phyloP scores from a whole-genome alignment of 2,888 invertebrate genomes.

The Callimorpha dominula region DNA sequence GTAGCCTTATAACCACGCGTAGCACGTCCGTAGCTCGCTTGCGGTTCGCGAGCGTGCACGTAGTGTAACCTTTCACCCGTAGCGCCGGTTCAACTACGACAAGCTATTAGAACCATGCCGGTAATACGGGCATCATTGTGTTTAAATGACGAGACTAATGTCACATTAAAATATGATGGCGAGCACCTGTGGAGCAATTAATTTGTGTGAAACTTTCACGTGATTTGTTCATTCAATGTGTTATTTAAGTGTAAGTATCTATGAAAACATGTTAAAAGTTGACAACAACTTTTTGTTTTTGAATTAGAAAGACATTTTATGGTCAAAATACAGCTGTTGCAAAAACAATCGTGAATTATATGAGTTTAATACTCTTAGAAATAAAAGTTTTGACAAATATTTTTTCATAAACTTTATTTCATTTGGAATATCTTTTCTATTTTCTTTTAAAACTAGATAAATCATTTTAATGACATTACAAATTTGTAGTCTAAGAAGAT shows the following conservation, averaged over 20 bases:
- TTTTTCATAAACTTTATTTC: neutral
- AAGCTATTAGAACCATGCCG: constrained; percentile 73
- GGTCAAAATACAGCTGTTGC: constrained; percentile 1
- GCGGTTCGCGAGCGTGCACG: constrained; percentile 60
- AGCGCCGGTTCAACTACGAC: constrained; percentile 58
- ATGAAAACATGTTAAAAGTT: constrained; percentile 31
- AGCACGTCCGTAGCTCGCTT: constrained; percentile 57
- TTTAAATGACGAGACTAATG: constrained; percentile 72
- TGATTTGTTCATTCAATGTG: constrained; percentile 60
- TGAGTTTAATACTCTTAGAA: neutral
- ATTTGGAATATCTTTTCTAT: neutral
- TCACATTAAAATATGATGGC: constrained; percentile 71
- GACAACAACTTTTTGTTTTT: constrained; percentile 7
- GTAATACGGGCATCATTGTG: constrained; percentile 70
- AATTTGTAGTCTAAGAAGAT: neutral
- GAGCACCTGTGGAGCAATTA: constrained; percentile 75
- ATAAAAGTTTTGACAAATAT: neutral
- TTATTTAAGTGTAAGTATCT: constrained; percentile 59
- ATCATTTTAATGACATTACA: neutral
- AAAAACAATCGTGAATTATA: neutral
- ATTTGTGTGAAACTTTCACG: constrained; percentile 67
- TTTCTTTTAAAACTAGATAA: neutral
- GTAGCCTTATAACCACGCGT: constrained; percentile 54
- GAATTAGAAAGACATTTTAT: neutral
- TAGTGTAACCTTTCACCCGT: constrained; percentile 58